phyloP scores from a whole-genome alignment of 2,797 vertebrate genomes.

The Fringilla coelebs region DNA sequence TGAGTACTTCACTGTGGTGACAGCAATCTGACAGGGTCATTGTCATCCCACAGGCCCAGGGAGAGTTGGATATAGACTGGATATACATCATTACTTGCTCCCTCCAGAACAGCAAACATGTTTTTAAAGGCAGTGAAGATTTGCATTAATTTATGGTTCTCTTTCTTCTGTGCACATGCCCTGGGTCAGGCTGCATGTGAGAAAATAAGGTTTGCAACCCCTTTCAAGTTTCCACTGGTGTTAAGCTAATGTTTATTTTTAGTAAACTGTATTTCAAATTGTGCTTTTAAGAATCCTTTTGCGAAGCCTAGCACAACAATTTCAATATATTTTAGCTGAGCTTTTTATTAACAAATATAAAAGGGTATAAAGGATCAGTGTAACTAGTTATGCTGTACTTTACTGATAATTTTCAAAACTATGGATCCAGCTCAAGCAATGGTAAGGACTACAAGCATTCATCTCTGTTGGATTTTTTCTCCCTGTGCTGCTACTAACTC shows the following conservation, averaged over 20 bases:
- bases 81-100: background rate
- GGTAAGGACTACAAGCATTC: background rate
- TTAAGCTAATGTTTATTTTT: conserved; percentile 51
- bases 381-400: background rate
- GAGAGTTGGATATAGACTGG: background rate
- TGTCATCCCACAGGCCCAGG: background rate
- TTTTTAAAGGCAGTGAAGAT: background rate
- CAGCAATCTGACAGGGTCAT: background rate
- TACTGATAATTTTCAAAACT: background rate
- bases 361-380: background rate
- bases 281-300: conserved; percentile 17
- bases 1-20: background rate
- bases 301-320: background rate
- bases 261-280: background rate
- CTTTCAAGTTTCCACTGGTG: conserved; percentile 21
- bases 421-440: background rate
- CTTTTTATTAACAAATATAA: background rate
- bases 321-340: background rate
- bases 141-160: conserved; percentile 3
- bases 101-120: background rate
- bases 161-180: background rate
- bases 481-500: background rate
- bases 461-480: background rate
- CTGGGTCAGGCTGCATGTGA: background rate
- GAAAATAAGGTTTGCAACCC: background rate